phyloP scores from a whole-genome alignment of 2,113 vertebrate species.

The Protomyctophum bolini region DNA sequence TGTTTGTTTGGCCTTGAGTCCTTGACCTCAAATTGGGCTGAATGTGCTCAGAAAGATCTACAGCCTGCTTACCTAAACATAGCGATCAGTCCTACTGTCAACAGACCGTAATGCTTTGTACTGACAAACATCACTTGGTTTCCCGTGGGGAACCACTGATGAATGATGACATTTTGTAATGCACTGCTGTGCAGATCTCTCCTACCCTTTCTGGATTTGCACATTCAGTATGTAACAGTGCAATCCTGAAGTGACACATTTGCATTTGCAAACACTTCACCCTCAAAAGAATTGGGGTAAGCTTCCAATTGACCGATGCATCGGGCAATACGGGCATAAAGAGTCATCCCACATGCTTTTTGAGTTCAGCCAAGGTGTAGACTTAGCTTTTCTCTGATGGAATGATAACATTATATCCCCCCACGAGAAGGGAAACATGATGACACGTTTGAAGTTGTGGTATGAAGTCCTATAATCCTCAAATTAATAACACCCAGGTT shows the following conservation, averaged over 20 bases:
- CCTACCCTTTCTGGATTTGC: not conserved
- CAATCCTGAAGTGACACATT: too few relatives aligned
- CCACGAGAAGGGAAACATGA: too few relatives aligned
- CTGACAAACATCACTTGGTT: slow-evolving; percentile 8
- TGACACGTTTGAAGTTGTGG: not conserved
- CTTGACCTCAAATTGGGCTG: not conserved
- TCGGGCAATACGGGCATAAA: not conserved
- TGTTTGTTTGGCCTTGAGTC: slow-evolving; percentile 15
- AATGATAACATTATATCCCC: too few relatives aligned
- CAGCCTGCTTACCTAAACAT: slow-evolving; percentile 24
- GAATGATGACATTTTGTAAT: slow-evolving; percentile 11
- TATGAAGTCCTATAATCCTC: not conserved
- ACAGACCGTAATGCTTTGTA: not conserved
- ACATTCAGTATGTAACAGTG: not conserved
- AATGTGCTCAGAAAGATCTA: not conserved
- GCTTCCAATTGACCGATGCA: not conserved
- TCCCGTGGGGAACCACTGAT: not conserved
- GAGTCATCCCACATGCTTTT: not conserved
- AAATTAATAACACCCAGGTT: not conserved
- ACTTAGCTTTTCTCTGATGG: too few relatives aligned
- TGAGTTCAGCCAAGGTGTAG: too few relatives aligned
- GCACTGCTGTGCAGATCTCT: not conserved
- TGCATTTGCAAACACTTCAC: too few relatives aligned
- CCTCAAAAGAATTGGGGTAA: too few relatives aligned
- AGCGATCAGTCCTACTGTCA: not conserved